Conservation (phyloP, 2,888 invertebrate genomes). For the Brachycybe producta region DNA sequence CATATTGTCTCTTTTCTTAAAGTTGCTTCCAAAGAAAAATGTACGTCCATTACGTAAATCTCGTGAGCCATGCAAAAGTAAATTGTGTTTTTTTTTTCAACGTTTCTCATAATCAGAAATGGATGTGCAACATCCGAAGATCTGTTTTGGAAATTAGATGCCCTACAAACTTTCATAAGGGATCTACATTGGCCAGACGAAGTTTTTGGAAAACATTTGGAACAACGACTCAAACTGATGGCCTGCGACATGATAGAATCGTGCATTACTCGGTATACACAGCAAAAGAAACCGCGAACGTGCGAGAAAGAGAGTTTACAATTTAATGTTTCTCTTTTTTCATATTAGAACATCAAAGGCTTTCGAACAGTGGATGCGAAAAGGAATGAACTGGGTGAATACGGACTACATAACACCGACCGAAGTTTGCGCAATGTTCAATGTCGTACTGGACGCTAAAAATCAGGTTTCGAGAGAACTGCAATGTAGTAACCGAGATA, state of each 20-base stretch:
- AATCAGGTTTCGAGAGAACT: constrained; percentile 46
- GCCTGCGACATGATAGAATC: constrained; percentile 99
- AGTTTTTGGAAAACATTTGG: constrained; percentile 90
- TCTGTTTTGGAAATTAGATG: constrained; percentile 97
- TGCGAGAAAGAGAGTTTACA: constrained; percentile 31
- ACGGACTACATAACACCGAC: constrained; percentile 96
- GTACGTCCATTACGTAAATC: no score
- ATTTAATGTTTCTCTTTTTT: neutral
- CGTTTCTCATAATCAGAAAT: constrained; percentile 58
- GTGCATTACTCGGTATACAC: constrained; percentile 63
- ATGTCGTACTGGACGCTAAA: constrained; percentile 94
- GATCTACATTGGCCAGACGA: constrained; percentile 99
- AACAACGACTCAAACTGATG: constrained; percentile 92
- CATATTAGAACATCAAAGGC: constrained; percentile 51
- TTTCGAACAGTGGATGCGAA: constrained; percentile 86
- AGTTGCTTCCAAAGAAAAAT: no score
- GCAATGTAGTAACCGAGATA: neutral
- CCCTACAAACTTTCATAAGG: constrained; percentile 91
- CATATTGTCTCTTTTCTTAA: no score
- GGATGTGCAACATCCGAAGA: constrained; percentile 98
- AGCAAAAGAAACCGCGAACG: constrained; percentile 12
- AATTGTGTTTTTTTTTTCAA: no score
- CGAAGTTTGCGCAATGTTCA: constrained; percentile 98
- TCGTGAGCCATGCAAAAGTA: no score
- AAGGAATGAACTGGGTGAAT: constrained; percentile 81